phyloP scores from a whole-genome alignment of 2,888 invertebrate species.

The Andrena flavipes region DNA sequence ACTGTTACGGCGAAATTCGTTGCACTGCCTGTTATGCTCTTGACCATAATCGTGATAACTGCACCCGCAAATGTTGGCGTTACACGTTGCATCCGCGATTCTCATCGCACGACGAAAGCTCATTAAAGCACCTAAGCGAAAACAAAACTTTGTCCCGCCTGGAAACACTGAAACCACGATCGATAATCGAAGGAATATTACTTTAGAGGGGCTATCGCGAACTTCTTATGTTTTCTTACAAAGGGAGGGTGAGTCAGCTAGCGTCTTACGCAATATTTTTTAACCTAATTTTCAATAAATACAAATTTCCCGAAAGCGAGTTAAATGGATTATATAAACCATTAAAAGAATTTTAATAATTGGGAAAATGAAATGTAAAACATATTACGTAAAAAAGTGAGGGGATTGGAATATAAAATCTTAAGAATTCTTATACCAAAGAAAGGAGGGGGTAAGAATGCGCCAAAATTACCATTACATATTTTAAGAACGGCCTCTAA shows the following conservation, averaged over 20 bases:
- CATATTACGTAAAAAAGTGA: no score
- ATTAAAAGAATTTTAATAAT: background rate
- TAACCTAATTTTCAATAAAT: no score
- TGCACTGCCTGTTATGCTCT: conserved; percentile 57
- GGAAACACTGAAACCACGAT: background rate
- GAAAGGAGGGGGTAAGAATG: no score
- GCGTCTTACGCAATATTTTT: no score
- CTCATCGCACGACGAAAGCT: conserved; percentile 41
- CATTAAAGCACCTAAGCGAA: conserved; percentile 16
- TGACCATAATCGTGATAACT: conserved; percentile 61
- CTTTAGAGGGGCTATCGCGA: background rate
- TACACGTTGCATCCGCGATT: conserved; percentile 56
- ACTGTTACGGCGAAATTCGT: conserved; percentile 60
- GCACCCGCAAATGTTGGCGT: conserved; percentile 62
- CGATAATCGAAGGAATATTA: background rate
- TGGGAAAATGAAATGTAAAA: no score
- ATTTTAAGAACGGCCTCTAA: no score
- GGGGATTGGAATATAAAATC: no score
- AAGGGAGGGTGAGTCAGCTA: no score
- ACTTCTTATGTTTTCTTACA: no score
- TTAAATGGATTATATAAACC: background rate
- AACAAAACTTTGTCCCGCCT: background rate
- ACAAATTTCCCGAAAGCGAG: background rate
- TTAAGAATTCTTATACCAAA: no score
- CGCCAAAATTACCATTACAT: no score